phyloP scores from a whole-genome alignment of 2,113 vertebrate species.

The Clinocottus analis region DNA sequence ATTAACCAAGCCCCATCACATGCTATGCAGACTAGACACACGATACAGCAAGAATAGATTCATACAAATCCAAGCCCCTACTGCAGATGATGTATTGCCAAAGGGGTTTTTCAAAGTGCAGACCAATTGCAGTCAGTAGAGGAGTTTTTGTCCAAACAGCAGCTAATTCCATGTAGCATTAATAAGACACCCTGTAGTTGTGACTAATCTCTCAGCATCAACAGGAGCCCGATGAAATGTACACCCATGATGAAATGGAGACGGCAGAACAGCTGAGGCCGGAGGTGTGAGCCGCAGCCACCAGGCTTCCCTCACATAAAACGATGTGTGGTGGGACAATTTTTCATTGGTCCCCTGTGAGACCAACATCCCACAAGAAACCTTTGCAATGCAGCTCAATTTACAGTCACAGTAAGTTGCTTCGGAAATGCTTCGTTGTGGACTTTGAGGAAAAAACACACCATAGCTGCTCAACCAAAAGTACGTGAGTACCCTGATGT shows the following conservation, averaged over 20 bases:
- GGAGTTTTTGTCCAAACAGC: conserved; percentile 41
- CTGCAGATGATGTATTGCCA: conserved; percentile 46
- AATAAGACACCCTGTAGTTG: conserved; percentile 61
- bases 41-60: conserved; percentile 30
- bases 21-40: conserved; percentile 34
- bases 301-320: conserved; percentile 23
- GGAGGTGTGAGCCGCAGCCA: conserved; percentile 29
- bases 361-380: not conserved
- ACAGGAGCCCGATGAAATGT: conserved; percentile 65
- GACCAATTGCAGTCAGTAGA: not conserved
- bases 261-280: conserved; percentile 55
- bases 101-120: conserved; percentile 46
- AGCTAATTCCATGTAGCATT: conserved; percentile 65
- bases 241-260: conserved; percentile 57
- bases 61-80: conserved; percentile 32
- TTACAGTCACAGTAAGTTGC: not conserved
- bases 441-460: not conserved
- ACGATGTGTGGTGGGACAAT: conserved; percentile 10
- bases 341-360: conserved; percentile 8
- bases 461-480: not conserved
- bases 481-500: not conserved
- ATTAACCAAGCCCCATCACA: conserved; percentile 53
- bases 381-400: not conserved
- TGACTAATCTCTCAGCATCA: conserved; percentile 70
- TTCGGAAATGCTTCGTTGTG: not conserved